Evolutionary conservation across 2,797 vertebrate species (phyloP).

Genomic region (Ciconia nigra): DNA sequence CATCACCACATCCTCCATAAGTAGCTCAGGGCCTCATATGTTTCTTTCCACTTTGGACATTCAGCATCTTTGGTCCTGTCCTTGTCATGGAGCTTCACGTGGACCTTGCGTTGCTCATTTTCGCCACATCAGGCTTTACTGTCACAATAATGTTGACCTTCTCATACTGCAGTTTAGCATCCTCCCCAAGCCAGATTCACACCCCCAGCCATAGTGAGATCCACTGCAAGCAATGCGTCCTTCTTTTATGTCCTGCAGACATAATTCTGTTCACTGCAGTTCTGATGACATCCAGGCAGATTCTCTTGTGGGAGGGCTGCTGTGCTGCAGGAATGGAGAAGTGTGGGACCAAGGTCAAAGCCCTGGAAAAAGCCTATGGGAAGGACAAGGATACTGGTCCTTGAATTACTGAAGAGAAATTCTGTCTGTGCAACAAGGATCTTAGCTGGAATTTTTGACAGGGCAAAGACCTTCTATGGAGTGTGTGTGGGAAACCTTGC

Average conservation of each 20-base stretch:
- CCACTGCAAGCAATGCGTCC: background rate
- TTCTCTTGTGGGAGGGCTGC: background rate
- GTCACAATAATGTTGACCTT: background rate
- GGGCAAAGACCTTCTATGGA: background rate
- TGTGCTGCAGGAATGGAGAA: background rate
- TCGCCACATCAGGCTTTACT: background rate
- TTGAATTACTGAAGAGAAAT: background rate
- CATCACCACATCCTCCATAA: background rate
- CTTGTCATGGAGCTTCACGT: background rate
- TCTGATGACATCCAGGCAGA: background rate
- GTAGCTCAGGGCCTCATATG: background rate
- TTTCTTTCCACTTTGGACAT: background rate
- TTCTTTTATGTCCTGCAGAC: background rate
- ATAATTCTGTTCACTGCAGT: background rate
- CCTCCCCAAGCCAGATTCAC: background rate
- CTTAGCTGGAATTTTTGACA: background rate
- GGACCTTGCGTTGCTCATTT: background rate
- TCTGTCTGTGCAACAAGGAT: background rate
- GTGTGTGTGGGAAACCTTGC: background rate
- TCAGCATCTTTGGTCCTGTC: background rate
- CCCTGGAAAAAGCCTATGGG: background rate
- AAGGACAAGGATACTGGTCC: background rate
- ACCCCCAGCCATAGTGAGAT: background rate
- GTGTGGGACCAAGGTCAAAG: background rate
- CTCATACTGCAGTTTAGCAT: background rate